Evolutionary conservation across 2,113 vertebrate species (phyloP).

Genomic region (Pelvicachromis taeniatus): DNA sequence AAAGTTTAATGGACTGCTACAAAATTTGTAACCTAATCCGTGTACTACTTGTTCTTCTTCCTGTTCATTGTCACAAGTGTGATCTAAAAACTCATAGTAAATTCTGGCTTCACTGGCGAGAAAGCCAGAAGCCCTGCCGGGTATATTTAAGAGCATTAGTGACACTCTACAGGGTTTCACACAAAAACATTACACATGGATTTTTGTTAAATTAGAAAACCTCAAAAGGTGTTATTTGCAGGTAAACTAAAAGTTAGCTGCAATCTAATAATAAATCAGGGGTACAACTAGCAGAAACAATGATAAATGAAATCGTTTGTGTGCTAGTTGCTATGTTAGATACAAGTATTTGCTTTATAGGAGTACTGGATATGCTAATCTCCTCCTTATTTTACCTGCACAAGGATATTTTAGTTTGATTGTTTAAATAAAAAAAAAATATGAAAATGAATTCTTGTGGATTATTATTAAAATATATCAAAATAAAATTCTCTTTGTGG

Average conservation of each 20-base stretch:
- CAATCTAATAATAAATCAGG: background rate
- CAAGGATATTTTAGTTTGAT: too few species aligned
- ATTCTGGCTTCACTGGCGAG: background rate
- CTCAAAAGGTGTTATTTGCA: background rate
- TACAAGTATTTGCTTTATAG: too few species aligned
- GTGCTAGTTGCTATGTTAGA: background rate
- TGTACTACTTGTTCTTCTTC: background rate
- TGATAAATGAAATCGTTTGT: background rate
- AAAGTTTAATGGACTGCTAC: background rate
- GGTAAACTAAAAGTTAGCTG: background rate
- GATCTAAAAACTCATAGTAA: background rate
- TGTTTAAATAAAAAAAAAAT: too few species aligned
- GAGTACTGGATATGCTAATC: too few species aligned
- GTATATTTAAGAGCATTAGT: background rate
- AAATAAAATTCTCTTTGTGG: too few species aligned
- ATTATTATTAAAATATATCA: too few species aligned
- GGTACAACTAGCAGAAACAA: background rate
- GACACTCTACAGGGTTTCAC: accelerated
- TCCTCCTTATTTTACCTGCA: too few species aligned
- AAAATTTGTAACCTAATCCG: background rate
- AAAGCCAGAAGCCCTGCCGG: background rate
- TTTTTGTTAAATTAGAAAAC: background rate
- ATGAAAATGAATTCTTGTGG: too few species aligned
- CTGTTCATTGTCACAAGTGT: background rate
- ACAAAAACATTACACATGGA: background rate